A percentile compares a stretch with the other conserved stretches of the same genome.
Evolutionary conservation across 2,888 invertebrate genomes (phyloP).

Genomic region (Dynastes maya): DNA sequence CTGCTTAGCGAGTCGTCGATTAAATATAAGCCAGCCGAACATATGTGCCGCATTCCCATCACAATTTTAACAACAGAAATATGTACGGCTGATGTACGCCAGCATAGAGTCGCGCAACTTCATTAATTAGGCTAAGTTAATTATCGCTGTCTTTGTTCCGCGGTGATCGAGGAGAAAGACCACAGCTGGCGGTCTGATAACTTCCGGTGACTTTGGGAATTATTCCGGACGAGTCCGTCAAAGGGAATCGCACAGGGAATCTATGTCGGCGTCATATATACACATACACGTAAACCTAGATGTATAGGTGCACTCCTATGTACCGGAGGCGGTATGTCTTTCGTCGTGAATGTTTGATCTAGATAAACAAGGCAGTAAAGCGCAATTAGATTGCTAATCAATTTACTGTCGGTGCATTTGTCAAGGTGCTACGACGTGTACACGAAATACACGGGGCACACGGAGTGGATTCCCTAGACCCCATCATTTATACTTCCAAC

Average conservation of each 20-base stretch:
- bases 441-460: conserved; percentile 51
- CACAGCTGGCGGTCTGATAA: conserved; percentile 49
- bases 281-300: conserved; percentile 19
- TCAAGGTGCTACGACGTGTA: conserved; percentile 55
- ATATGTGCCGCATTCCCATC: neutral
- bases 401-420: conserved; percentile 63
- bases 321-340: conserved; percentile 23
- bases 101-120: conserved; percentile 34
- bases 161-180: conserved; percentile 50
- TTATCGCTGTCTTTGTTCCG: conserved; percentile 51
- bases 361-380: conserved; percentile 55
- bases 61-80: conserved; percentile 20
- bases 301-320: neutral
- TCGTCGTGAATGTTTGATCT: conserved; percentile 46
- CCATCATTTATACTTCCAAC: conserved; percentile 62
- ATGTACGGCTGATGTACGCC: neutral
- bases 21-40: neutral
- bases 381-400: conserved; percentile 64
- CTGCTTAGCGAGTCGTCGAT: neutral
- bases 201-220: conserved; percentile 40
- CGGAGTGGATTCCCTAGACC: conserved; percentile 27
- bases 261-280: neutral
- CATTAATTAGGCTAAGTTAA: conserved; percentile 54
- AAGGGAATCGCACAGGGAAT: conserved; percentile 7
- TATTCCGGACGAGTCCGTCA: conserved; percentile 8